Evolutionary conservation across 2,113 vertebrate genomes (phyloP), one percentile per base, ranked within the genome.

Genomic region (Antigone vipio): DNA sequence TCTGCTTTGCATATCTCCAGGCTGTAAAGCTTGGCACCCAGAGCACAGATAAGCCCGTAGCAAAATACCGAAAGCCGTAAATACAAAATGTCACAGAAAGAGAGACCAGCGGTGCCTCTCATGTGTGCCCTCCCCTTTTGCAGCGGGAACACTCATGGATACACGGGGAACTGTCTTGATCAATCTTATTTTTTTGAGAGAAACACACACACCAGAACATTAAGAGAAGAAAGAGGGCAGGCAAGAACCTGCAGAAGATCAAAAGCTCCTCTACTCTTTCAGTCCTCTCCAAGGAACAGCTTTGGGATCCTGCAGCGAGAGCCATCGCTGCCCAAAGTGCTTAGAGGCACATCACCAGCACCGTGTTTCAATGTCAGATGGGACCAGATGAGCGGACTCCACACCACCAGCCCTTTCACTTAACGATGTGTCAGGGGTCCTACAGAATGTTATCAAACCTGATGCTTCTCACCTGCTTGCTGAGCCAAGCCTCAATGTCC

Each of bases 291-390:
- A 42, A 34, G 64, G 27, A 77, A 32, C 18, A 35, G 15, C 76
- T 76, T 16, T 63, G 38, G 63, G 69, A 55, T 59, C 49, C 56
- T 53, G n/a, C 56, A 76, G 75, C 1, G 1, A 58, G 55, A 73
- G 40, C 38, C 45, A 5, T 47, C 1, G 0, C 27, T 74, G 68
- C 69, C 44, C 49, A 8, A 19, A 30, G 38, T n/a, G 14, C 47
- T 64, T 56, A 58, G 42, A 64, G 42, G 29, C 1, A 0, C 77
- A 16, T 34, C 1, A 0, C 30, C 68, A 66, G 38, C 58, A 45
- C 44, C 1, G 0, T 7, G 24, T 11, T 62, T 50, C 1, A 0
- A 9, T 53, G 58, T 0, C 1, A 23, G 44, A 24, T 29, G 40
- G 38, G 63, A 29, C 38, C 53, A 55, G 45, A 27, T 7, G 21